Conservation (phyloP, 1,140 invertebrate species). For the Helicoverpa armigera region DNA sequence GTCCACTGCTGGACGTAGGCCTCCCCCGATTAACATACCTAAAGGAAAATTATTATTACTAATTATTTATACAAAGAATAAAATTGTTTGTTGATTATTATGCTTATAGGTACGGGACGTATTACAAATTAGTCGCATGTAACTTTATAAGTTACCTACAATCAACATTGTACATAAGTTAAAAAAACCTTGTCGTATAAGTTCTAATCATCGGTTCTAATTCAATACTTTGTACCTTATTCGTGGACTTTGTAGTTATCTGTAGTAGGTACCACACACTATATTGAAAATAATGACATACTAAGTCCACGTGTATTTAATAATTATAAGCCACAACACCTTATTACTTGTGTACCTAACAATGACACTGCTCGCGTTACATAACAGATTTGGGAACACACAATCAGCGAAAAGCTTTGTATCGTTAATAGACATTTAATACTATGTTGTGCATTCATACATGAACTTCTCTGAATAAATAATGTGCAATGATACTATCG, state of each 20-base stretch:
- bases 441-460: conserved; percentile 41
- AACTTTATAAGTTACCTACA: too few relatives aligned
- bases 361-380: conserved; percentile 11
- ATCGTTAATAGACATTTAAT: conserved; percentile 57
- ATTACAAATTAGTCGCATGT: too few relatives aligned
- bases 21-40: too few relatives aligned
- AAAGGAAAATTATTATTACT: too few relatives aligned
- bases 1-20: too few relatives aligned
- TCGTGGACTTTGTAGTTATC: neutral
- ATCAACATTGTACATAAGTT: too few relatives aligned
- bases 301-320: neutral
- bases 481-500: conserved; percentile 53
- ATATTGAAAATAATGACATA: conserved; percentile 15
- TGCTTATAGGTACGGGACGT: too few relatives aligned
- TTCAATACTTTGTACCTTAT: too few relatives aligned
- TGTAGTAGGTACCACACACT: neutral
- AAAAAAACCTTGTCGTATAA: too few relatives aligned
- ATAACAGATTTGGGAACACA: conserved; percentile 33
- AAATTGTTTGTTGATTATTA: too few relatives aligned
- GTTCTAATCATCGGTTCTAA: too few relatives aligned
- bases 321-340: conserved; percentile 9
- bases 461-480: conserved; percentile 56
- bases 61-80: too few relatives aligned
- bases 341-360: neutral
- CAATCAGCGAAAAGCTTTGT: conserved; percentile 19